phyloP scores from a whole-genome alignment of 2,888 invertebrate genomes.

The Agrilus mali region DNA sequence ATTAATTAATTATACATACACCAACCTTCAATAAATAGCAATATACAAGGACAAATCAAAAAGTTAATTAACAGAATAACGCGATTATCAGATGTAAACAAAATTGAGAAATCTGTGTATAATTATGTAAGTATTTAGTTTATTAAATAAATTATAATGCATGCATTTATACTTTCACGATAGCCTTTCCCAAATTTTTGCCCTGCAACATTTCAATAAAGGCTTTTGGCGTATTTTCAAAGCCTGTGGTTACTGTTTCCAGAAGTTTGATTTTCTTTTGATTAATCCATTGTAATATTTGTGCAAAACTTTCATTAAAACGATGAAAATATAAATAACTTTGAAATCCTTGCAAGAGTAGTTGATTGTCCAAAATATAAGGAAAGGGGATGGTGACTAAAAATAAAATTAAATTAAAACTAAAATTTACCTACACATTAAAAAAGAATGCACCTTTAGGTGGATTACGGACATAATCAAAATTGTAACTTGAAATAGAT shows the following conservation, averaged over 20 bases:
- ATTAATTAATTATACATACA: too few species aligned
- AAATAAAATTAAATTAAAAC: conserved; percentile 4
- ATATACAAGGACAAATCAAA: conserved; percentile 6
- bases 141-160: background rate
- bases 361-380: conserved; percentile 40
- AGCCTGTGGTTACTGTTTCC: conserved; percentile 58
- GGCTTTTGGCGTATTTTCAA: conserved; percentile 60
- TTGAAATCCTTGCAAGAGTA: conserved; percentile 51
- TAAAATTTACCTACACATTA: background rate
- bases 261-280: conserved; percentile 57
- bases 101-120: too few species aligned
- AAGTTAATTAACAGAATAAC: conserved; percentile 5
- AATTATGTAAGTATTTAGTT: too few species aligned
- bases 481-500: conserved; percentile 51
- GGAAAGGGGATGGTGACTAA: conserved; percentile 40
- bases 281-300: conserved; percentile 48
- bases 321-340: conserved; percentile 42
- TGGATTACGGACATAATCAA: conserved; percentile 31
- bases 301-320: conserved; percentile 48
- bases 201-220: conserved; percentile 51
- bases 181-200: conserved; percentile 57
- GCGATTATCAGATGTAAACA: too few species aligned
- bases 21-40: conserved; percentile 1
- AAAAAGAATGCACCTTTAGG: conserved; percentile 31
- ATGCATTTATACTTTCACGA: conserved; percentile 39